phyloP scores from a whole-genome alignment of 2,888 invertebrate species.

The Liposcelis brunnea region DNA sequence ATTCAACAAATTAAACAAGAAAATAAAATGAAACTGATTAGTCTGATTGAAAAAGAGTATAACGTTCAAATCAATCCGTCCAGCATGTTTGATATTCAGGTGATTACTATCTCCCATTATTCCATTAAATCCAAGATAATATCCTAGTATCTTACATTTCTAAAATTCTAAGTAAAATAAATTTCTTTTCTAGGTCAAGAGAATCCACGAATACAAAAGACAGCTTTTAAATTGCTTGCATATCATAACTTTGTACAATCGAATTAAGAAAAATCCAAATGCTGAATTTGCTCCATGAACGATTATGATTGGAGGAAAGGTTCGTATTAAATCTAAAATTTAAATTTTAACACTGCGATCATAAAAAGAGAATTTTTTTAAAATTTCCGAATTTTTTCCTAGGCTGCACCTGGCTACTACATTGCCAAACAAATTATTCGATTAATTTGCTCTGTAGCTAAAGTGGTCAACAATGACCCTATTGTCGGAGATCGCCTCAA shows the following conservation, averaged over 20 bases:
- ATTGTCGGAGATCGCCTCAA: slow-evolving; percentile 94
- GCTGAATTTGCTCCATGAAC: slow-evolving; percentile 77
- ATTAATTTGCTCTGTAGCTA: slow-evolving; percentile 79
- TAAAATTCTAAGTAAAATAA: not conserved
- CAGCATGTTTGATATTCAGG: slow-evolving; percentile 95
- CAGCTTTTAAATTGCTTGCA: slow-evolving; percentile 93
- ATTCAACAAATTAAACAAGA: slow-evolving; percentile 95
- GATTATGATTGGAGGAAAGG: slow-evolving; percentile 89
- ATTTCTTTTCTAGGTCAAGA: slow-evolving; percentile 47
- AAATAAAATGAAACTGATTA: slow-evolving; percentile 83
- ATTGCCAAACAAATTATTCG: slow-evolving; percentile 98
- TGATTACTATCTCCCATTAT: slow-evolving; percentile 21
- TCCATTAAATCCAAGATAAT: not conserved
- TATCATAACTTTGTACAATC: slow-evolving; percentile 89
- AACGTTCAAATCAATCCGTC: slow-evolving; percentile 78
- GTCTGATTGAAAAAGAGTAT: slow-evolving; percentile 73
- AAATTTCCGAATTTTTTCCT: slow-evolving; percentile 15
- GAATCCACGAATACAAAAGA: slow-evolving; percentile 99
- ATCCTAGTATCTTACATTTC: slow-evolving; percentile 1
- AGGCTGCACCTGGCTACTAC: slow-evolving; percentile 96
- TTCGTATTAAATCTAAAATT: too few relatives aligned
- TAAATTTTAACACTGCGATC: too few relatives aligned
- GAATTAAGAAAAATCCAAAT: slow-evolving; percentile 87
- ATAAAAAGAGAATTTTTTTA: too few relatives aligned
- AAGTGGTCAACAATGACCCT: slow-evolving; percentile 94